Percentiles rank a stretch among this genome's conserved stretches.
phyloP scores from a whole-genome alignment of 2,113 vertebrate species.

The Prinia subflava region DNA sequence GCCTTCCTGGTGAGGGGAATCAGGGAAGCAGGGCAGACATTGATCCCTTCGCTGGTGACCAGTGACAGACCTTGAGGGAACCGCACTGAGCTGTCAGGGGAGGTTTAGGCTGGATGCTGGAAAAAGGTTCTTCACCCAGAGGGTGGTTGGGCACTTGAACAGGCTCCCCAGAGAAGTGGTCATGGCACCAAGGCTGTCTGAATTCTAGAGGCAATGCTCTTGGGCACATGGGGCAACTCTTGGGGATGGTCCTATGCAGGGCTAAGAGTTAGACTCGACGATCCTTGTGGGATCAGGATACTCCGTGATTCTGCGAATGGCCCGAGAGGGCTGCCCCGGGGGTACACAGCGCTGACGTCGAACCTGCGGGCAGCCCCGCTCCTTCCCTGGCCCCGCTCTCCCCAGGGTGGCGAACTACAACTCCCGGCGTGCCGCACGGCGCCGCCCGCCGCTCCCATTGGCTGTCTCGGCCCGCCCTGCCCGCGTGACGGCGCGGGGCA shows the following conservation, averaged over 20 bases:
- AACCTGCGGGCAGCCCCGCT: rapidly evolving
- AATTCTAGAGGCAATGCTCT: neutral
- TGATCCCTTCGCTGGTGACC: too few relatives aligned
- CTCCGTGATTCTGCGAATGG: neutral
- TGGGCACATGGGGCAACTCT: neutral
- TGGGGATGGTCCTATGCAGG: too few relatives aligned
- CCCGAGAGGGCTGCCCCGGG: rapidly evolving
- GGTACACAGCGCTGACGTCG: rapidly evolving
- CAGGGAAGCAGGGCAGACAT: neutral
- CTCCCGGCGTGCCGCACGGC: slow-evolving; percentile 10
- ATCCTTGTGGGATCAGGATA: neutral
- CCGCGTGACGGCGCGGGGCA: neutral
- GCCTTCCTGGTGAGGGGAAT: neutral
- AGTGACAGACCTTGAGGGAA: neutral
- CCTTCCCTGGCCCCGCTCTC: rapidly evolving
- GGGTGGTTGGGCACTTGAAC: neutral
- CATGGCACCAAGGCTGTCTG: neutral
- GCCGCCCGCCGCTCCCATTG: neutral
- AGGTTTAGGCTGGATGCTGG: neutral
- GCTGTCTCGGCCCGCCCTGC: neutral
- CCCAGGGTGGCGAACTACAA: neutral
- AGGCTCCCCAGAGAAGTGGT: neutral
- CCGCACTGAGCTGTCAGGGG: neutral
- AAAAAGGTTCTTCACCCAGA: neutral
- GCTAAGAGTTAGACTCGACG: neutral